These are phyloP conservation scores for Pyrgus malvae DNA, from an alignment of 2,888 invertebrate species.

Conservation along the genomic window DNA sequence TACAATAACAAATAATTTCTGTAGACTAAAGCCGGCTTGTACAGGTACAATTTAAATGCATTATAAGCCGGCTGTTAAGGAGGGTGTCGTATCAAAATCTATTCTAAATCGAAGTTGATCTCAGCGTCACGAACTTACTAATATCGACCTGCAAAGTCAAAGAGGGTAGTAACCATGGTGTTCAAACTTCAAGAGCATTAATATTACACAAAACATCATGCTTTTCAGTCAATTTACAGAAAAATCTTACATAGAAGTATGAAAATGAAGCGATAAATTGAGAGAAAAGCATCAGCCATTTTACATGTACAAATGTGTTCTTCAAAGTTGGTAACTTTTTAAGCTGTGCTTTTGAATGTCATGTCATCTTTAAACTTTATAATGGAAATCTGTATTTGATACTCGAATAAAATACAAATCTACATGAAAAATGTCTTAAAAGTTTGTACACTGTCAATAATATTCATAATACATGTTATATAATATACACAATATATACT, in stretches of 20 bases:
- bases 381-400: too few relatives aligned
- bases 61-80: slow-evolving; percentile 57
- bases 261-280: slow-evolving; percentile 2
- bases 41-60: slow-evolving; percentile 71
- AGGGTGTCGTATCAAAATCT: slow-evolving; percentile 66
- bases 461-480: too few relatives aligned
- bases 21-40: slow-evolving; percentile 46
- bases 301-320: not conserved
- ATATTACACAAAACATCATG: not conserved
- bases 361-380: too few relatives aligned
- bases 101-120: slow-evolving; percentile 61
- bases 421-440: too few relatives aligned
- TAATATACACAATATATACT: too few relatives aligned
- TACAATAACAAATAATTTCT: slow-evolving; percentile 40
- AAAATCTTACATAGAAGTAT: not conserved
- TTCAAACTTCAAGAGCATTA: not conserved
- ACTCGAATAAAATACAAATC: too few relatives aligned
- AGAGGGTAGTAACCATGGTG: slow-evolving; percentile 71
- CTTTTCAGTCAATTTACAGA: slow-evolving; percentile 14
- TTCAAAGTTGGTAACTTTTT: not conserved
- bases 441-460: too few relatives aligned
- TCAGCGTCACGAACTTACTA: slow-evolving; percentile 75
- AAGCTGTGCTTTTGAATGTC: too few relatives aligned
- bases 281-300: slow-evolving; percentile 1
- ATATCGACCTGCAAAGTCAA: slow-evolving; percentile 82